Base-by-base conservation (phyloP, 1,140 invertebrate species). In the Pinna nobilis region DNA sequence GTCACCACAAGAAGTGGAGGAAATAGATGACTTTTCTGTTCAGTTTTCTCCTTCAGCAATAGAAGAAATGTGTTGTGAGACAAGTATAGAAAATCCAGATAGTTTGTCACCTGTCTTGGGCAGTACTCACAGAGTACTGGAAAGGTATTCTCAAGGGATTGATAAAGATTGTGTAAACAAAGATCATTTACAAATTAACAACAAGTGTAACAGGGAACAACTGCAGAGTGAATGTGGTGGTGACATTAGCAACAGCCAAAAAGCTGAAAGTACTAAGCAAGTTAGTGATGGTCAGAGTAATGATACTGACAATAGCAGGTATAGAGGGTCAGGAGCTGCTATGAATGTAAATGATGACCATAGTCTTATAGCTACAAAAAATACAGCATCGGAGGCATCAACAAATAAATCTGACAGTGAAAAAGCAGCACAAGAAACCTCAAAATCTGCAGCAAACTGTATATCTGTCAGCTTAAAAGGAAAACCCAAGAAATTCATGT, bases 1-100 rank as follows among this genome's bases (percentile, higher is more conserved):
- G n/a, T n/a, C n/a, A n/a, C n/a, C n/a, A n/a, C n/a, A n/a, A n/a
- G 30, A 32, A 20, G 28, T 20, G n/a, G 53, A 50, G 5, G 66
- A 65, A 32, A 13, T 35, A 28, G 49, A 60, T 33, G 74, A 77
- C 23, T 23, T 74, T 25, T 80, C 77, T 44, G 77, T 75, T 15
- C 78, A 80, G 57, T 63, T 80, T n/a, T 80, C 78, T 41, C 74
- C 55, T n/a, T 53, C 71, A 23, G 64, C 67, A 15, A 49, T 80
- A 33, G 44, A 72, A 53, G 74, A 80, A 65, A 80, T 80, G 78
- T 80, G 78, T 57, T 64, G 51, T 49, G 55, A 55, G 18, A 59
- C 60, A 15, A 49, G 55, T n/a, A 32, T 50, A 28, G 37, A 53
- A 44, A 69, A 68, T 18, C 23, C 20, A 9, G 23, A 23, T 32